phyloP scores from a whole-genome alignment of 1,140 invertebrate genomes.

The Euwallacea similis region DNA sequence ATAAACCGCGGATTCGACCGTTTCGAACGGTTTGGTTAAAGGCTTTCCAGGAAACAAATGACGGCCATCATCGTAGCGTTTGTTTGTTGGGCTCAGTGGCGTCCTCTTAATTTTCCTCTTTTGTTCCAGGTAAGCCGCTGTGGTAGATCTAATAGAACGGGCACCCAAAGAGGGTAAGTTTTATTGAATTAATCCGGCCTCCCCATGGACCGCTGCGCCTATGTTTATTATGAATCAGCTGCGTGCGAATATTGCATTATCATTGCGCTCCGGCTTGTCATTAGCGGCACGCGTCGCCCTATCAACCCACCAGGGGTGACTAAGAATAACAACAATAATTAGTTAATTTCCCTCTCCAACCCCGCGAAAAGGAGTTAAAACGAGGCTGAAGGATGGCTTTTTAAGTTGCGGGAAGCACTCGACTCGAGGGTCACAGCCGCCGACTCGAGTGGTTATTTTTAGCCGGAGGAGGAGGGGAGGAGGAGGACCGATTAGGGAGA shows the following conservation, averaged over 20 bases:
- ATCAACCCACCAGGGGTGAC: too few species aligned
- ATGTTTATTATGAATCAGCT: not conserved
- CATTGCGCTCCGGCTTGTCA: not conserved
- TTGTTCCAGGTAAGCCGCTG: not conserved
- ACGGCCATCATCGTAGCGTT: not conserved
- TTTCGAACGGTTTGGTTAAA: too few species aligned
- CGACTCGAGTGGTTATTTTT: constrained; percentile 11
- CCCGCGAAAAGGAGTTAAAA: constrained; percentile 8
- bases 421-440: not conserved
- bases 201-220: too few species aligned
- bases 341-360: not conserved
- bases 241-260: constrained; percentile 1
- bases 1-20: too few species aligned
- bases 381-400: constrained; percentile 9
- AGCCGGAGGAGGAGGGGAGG: not conserved
- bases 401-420: constrained; percentile 10
- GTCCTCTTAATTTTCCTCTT: not conserved
- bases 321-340: not conserved
- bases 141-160: too few species aligned
- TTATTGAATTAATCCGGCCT: too few species aligned
- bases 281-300: too few species aligned
- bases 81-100: not conserved
- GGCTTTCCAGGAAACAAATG: not conserved
- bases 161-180: too few species aligned
- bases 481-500: constrained; percentile 4